Evolutionary conservation across 2,888 invertebrate genomes (phyloP), one percentile per base, ranked within the genome.

Genomic region (Aricia artaxerxes): DNA sequence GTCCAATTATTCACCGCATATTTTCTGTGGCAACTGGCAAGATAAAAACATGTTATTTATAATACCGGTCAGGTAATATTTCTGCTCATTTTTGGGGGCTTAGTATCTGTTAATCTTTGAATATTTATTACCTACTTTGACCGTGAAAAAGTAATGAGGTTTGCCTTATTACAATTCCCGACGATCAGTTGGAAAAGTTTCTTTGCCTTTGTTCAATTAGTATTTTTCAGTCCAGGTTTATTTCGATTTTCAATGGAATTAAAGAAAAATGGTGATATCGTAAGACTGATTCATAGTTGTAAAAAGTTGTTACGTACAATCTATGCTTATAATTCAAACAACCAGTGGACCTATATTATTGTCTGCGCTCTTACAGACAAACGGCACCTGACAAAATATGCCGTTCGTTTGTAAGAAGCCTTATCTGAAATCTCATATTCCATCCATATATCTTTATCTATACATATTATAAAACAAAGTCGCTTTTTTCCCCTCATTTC

Each of bases 41-140:
- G 73, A 73, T 73, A 73, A 73, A 64, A 73, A 44, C 73, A 73
- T 73, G 73, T 73, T 73, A 73, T 73, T 73, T 73, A 44, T 44
- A 73, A 73, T 24, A 44, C n/a, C 16, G 73, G 73, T 44, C 73
- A 73, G 73, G 73, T 73, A n/a, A 44, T 44, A 73, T 73, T 73
- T 73, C 24, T 73, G 40, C 7, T 44, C 73, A 73, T 31, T 73
- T 73, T 73, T 73, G n/a, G 44, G n/a, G 5, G 24, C 4, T 44
- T 44, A 44, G 11, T 44, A 44, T 73, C 44, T 73, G 40, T n/a
- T 44, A 24, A 69, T 69, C 35, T 69, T 69, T 69, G 35, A 35
- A 35, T 35, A 69, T 69, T 35, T 38, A 69, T 69, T 5, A 35
- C 35, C 38, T 35, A 35, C 35, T 69, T 35, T 5, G 35, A 69